These are phyloP conservation scores for Synergus japonicus DNA, from an alignment of 2,888 invertebrate species.

Conservation along the genomic window DNA sequence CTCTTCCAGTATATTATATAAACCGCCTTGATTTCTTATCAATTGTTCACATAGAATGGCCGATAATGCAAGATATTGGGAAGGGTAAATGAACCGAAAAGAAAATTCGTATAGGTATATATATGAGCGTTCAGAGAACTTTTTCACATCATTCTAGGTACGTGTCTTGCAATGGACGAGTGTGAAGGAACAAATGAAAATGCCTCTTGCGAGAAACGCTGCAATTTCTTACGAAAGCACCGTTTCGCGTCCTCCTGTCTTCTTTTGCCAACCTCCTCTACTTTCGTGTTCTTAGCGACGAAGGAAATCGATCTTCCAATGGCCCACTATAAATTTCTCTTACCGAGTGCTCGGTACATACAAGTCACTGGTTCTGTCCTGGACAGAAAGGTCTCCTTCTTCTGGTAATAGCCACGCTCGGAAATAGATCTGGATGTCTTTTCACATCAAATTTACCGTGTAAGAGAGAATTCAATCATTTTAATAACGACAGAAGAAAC, in stretches of 20 bases:
- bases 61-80: neutral
- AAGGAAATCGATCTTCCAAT: slow-evolving; percentile 50
- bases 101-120: slow-evolving; percentile 1
- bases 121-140: neutral
- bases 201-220: slow-evolving; percentile 42
- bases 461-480: neutral
- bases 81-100: neutral
- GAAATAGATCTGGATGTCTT: slow-evolving; percentile 15
- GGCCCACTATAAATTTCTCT: slow-evolving; percentile 50
- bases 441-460: neutral
- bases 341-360: slow-evolving; percentile 24
- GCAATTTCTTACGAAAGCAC: slow-evolving; percentile 48
- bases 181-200: slow-evolving; percentile 52
- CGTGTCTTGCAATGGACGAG: slow-evolving; percentile 32
- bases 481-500: neutral
- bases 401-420: slow-evolving; percentile 12
- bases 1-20: too few species aligned
- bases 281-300: slow-evolving; percentile 43
- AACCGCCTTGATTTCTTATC: neutral
- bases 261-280: slow-evolving; percentile 43
- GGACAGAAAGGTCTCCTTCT: slow-evolving; percentile 34
- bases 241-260: slow-evolving; percentile 41
- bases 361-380: slow-evolving; percentile 35
- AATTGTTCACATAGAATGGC: neutral
- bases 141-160: slow-evolving; percentile 15